Evolutionary conservation across 2,113 vertebrate genomes (phyloP).

Genomic region (Lathamus discolor): DNA sequence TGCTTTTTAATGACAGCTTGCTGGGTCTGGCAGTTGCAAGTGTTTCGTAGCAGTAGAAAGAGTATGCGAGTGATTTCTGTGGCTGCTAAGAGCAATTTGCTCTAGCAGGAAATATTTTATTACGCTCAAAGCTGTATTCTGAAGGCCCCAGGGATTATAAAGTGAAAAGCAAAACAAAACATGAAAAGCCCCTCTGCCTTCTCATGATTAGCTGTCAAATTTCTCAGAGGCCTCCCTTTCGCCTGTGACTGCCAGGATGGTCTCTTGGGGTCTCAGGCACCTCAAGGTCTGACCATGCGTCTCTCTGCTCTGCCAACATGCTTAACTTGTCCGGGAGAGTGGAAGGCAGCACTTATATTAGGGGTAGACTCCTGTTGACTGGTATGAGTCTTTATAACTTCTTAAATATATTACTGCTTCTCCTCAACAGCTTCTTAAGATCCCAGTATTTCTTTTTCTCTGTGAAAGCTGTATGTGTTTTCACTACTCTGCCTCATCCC

Average conservation of each 20-base stretch:
- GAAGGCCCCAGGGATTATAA: not conserved
- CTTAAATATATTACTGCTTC: not conserved
- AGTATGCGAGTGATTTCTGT: accelerated
- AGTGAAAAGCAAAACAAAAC: not conserved
- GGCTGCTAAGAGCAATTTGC: not conserved
- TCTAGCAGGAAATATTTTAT: not conserved
- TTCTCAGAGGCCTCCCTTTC: not conserved
- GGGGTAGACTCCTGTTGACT: not conserved
- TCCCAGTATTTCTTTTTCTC: not conserved
- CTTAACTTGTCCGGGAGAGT: not conserved
- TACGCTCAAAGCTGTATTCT: not conserved
- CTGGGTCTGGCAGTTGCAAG: not conserved
- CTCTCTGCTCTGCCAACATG: accelerated
- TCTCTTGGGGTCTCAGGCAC: not conserved
- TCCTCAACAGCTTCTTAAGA: not conserved
- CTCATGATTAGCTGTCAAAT: not conserved
- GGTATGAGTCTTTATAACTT: not conserved
- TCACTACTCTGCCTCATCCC: not conserved
- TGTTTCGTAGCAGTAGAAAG: not conserved
- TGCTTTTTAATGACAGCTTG: not conserved
- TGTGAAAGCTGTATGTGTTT: not conserved
- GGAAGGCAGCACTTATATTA: not conserved
- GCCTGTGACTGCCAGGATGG: accelerated
- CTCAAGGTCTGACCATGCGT: not conserved
- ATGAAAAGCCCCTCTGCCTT: not conserved